Evolutionary conservation across 2,797 vertebrate genomes (phyloP).

Genomic region (Pipistrellus nathusii): DNA sequence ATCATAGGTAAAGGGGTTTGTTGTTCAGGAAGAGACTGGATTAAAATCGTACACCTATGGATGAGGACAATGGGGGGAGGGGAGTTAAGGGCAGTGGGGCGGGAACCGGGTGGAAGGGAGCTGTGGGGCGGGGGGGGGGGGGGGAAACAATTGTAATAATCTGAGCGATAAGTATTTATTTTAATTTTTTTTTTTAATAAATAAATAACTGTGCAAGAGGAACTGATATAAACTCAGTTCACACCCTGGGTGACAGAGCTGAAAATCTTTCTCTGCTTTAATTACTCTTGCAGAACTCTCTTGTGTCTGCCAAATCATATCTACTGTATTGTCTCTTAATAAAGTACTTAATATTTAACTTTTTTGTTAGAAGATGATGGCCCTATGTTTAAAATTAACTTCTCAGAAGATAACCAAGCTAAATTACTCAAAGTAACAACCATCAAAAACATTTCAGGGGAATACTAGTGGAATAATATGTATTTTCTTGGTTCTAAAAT

Average conservation of each 20-base stretch:
- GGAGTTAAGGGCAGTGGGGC: too few relatives aligned
- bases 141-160: too few relatives aligned
- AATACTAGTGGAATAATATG: conserved; percentile 21
- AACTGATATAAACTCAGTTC: background rate
- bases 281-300: conserved; percentile 7
- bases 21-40: too few relatives aligned
- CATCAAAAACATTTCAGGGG: conserved; percentile 25
- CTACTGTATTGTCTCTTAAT: background rate
- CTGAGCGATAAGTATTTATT: too few relatives aligned
- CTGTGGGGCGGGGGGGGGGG: too few relatives aligned
- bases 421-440: conserved; percentile 55
- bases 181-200: too few relatives aligned
- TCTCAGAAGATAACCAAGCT: conserved; percentile 41
- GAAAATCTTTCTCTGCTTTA: background rate
- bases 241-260: background rate
- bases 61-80: too few relatives aligned
- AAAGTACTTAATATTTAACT: conserved; percentile 33
- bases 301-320: background rate
- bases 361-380: background rate
- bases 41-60: too few relatives aligned
- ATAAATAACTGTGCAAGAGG: conserved; percentile 37
- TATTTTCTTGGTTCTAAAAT: conserved; percentile 57
- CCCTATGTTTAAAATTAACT: conserved; percentile 42
- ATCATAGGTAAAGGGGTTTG: too few relatives aligned
- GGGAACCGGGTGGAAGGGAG: too few relatives aligned